Evolutionary conservation across 2,113 vertebrate species (phyloP).

Genomic region (Periophthalmodon schlosseri): DNA sequence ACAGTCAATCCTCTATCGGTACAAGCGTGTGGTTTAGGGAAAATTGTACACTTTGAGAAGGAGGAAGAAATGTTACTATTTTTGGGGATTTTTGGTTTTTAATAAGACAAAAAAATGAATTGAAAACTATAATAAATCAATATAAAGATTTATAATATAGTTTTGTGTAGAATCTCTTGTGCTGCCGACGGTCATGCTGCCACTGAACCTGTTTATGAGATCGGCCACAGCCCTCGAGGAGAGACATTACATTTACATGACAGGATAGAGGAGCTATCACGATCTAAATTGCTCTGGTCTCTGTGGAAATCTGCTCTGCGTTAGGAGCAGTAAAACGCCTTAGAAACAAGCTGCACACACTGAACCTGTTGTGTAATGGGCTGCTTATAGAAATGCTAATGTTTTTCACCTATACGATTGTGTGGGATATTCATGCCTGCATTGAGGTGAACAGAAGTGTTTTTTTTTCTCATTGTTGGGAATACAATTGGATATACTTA

Average conservation of each 20-base stretch:
- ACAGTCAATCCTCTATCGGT: too few relatives aligned
- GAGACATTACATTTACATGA: constrained; percentile 37
- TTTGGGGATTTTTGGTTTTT: too few relatives aligned
- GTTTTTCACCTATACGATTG: not conserved
- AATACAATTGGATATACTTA: constrained; percentile 4
- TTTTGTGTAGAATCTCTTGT: constrained; percentile 42
- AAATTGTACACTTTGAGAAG: too few relatives aligned
- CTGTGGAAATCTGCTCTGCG: constrained; percentile 33
- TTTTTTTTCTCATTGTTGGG: constrained; percentile 3
- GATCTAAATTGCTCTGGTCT: constrained; percentile 31
- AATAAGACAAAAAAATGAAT: too few relatives aligned
- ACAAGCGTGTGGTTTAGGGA: too few relatives aligned
- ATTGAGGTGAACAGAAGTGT: not conserved
- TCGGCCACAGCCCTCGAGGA: constrained; percentile 54
- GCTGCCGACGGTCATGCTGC: constrained; percentile 37
- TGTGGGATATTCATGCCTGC: not conserved
- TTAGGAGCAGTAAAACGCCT: constrained; percentile 21
- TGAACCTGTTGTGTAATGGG: constrained; percentile 7
- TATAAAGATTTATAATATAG: constrained; percentile 32
- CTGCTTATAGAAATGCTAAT: constrained; percentile 21
- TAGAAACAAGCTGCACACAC: constrained; percentile 17
- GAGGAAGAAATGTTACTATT: too few relatives aligned
- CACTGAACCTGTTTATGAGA: constrained; percentile 70
- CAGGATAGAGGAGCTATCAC: constrained; percentile 33
- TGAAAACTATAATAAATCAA: too few relatives aligned